These are phyloP conservation scores for Bergia puertoricense DNA, from an alignment of 92 coral and sea anemone species.

Conservation along the genomic window DNA sequence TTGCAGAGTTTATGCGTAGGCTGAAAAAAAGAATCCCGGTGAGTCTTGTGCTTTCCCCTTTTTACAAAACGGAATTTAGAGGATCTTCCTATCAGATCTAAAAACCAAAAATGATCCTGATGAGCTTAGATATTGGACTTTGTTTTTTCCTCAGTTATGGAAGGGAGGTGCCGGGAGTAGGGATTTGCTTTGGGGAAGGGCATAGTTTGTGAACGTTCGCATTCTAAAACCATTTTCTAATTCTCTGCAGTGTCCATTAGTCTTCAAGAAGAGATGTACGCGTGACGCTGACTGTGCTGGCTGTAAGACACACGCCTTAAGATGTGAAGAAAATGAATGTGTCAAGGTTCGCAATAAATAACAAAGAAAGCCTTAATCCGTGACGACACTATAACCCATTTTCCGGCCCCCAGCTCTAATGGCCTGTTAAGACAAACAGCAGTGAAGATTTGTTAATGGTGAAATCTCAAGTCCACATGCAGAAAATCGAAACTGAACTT, in stretches of 20 bases:
- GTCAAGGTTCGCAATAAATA: constrained; percentile 15
- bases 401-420: not conserved
- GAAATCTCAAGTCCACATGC: not conserved
- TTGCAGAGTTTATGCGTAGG: not conserved
- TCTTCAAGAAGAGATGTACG: constrained; percentile 14
- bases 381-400: not conserved
- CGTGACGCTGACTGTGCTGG: constrained; percentile 12
- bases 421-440: not conserved
- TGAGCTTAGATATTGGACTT: too few species aligned
- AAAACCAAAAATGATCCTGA: not conserved
- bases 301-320: constrained; percentile 5
- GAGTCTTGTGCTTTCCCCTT: not conserved
- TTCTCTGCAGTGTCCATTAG: constrained; percentile 22
- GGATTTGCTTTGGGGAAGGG: not conserved
- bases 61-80: too few species aligned
- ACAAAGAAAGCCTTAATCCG: not conserved
- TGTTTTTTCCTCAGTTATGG: too few species aligned
- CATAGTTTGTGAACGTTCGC: not conserved
- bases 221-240: not conserved
- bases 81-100: not conserved
- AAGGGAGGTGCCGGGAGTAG: not conserved
- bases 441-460: not conserved
- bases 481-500: not conserved
- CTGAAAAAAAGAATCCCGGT: not conserved
- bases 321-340: constrained; percentile 30